These are phyloP conservation scores for Takifugu bimaculatus DNA, from an alignment of 2,113 vertebrate species.

Conservation along the genomic window DNA sequence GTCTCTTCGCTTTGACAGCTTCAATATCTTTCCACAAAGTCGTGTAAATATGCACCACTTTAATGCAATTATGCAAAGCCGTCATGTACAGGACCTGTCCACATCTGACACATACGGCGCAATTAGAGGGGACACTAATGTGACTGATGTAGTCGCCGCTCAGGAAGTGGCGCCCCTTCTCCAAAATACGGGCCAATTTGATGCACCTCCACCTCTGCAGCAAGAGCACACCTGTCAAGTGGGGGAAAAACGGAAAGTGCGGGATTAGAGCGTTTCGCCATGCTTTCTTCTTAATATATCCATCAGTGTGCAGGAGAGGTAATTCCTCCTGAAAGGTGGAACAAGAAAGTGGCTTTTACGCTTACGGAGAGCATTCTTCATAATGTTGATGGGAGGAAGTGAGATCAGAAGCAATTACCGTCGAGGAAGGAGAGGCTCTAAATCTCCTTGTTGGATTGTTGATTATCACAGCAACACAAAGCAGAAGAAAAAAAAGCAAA, in stretches of 20 bases:
- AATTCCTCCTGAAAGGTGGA: conserved; percentile 65
- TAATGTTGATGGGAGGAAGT: conserved; percentile 56
- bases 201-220: conserved; percentile 54
- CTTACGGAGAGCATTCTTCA: conserved; percentile 52
- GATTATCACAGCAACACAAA: conserved; percentile 43
- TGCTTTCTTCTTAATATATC: conserved; percentile 58
- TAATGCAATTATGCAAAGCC: conserved; percentile 71
- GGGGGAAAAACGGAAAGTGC: conserved; percentile 31
- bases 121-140: conserved; percentile 54
- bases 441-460: conserved; percentile 44
- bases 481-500: conserved; percentile 9
- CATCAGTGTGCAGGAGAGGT: conserved; percentile 47
- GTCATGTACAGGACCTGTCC: conserved; percentile 38
- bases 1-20: conserved; percentile 42
- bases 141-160: conserved; percentile 52
- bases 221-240: conserved; percentile 13
- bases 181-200: conserved; percentile 57
- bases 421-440: conserved; percentile 37
- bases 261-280: conserved; percentile 42
- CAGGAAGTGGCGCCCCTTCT: conserved; percentile 57
- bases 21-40: conserved; percentile 48
- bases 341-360: conserved; percentile 58
- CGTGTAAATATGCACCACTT: conserved; percentile 65
- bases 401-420: conserved; percentile 63
- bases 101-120: conserved; percentile 62